Evolutionary conservation across 2,888 invertebrate genomes (phyloP), one percentile per base, ranked within the genome.

Genomic region (Hesperia comma): DNA sequence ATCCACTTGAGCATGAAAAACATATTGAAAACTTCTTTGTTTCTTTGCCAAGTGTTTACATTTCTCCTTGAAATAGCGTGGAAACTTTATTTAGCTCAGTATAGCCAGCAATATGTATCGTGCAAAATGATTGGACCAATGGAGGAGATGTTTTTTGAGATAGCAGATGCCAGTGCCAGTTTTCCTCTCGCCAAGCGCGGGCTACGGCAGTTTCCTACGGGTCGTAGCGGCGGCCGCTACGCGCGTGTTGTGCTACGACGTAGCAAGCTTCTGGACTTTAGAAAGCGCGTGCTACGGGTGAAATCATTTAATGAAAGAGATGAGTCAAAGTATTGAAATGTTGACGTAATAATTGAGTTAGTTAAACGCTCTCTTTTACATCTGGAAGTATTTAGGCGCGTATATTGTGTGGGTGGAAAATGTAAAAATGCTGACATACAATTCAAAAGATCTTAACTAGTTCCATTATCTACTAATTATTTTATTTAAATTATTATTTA

Each of bases 191-290:
- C 80, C 79, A 72, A 77, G 32, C 62, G 33, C 49, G 78, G 74
- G 83, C 80, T 86, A 74, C 79, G 80, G 85, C 90, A 92, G 90
- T 92, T 79, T 74, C 82, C 87, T 88, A 88, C 88, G 86, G 75
- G 77, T 71, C 87, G 88, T 87, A 86, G 89, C 78, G 72, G 77
- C 75, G 79, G 75, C 75, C 74, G 86, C 88, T 85, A 87, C 88
- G 86, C 73, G 73, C 71, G 72, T 72, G 69, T 46, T 21, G 26
- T 68, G 79, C 82, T 83, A 83, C 87, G 83, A 71, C 77, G 74
- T 76, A 77, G 81, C 77, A 61, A 2, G 19, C 32, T 15, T 15
- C 15, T 37, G 15, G 15, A 55, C 55, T 72, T 76, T 69, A 69
- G 68, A 76, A 72, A 75, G 75, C 83, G 82, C 86, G 85, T 80